A percentile compares a stretch with the other conserved stretches of the same genome.
Conservation (phyloP, 2,888 invertebrate genomes). For the Rhaphigaster nebulosa region DNA sequence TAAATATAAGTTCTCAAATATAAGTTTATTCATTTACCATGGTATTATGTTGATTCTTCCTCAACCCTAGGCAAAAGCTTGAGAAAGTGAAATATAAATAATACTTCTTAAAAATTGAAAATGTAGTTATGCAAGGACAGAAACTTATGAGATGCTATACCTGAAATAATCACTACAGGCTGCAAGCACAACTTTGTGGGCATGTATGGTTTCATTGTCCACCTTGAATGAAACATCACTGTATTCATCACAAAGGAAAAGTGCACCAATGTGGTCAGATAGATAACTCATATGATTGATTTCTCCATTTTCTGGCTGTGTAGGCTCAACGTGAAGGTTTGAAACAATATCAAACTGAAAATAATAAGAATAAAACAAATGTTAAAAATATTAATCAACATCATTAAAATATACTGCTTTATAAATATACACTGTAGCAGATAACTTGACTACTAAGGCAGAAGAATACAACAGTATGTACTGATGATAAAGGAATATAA, state of each 20-base stretch:
- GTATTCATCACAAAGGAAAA: constrained; percentile 90
- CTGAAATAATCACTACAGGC: constrained; percentile 97
- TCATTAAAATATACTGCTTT: background rate
- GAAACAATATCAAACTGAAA: constrained; percentile 64
- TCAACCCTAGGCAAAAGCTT: no score
- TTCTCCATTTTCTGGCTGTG: constrained; percentile 68
- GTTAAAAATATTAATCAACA: background rate
- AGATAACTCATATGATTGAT: constrained; percentile 80
- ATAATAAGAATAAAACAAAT: background rate
- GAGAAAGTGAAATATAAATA: background rate
- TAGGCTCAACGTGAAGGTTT: constrained; percentile 60
- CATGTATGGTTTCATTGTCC: constrained; percentile 79
- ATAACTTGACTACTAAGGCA: background rate
- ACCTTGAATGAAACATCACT: constrained; percentile 92
- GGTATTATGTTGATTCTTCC: no score
- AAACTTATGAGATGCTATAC: constrained; percentile 73
- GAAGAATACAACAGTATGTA: background rate
- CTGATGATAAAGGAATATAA: no score
- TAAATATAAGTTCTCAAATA: no score
- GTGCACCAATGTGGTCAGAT: constrained; percentile 87
- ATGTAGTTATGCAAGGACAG: constrained; percentile 81
- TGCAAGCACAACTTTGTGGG: constrained; percentile 90
- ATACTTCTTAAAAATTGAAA: constrained; percentile 67
- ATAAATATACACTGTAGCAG: background rate
- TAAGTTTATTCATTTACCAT: no score